These are phyloP conservation scores for Labeo calbasu DNA, from an alignment of 2,797 vertebrate genomes.

Conservation along the genomic window DNA sequence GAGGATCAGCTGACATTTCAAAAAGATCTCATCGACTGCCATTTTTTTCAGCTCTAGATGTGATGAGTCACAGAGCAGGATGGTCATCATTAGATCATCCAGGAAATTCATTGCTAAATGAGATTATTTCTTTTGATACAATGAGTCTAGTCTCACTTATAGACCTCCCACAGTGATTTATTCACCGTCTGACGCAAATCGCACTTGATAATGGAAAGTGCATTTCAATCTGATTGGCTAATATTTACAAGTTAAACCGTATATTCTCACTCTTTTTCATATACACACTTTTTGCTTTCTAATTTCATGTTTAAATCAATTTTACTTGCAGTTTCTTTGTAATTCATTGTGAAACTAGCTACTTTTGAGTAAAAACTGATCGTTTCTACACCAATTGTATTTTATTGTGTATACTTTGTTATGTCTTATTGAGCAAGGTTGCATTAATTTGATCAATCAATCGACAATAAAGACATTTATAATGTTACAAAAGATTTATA, in stretches of 20 bases:
- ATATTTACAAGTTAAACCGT: neutral
- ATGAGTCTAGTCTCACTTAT: neutral
- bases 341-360: too few relatives aligned
- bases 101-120: constrained; percentile 13
- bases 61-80: neutral
- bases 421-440: neutral
- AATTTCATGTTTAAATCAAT: too few relatives aligned
- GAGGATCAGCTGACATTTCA: constrained; percentile 25
- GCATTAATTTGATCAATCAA: neutral
- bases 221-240: neutral
- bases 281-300: too few relatives aligned
- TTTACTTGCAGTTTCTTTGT: too few relatives aligned
- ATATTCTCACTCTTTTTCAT: neutral
- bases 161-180: neutral
- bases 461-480: neutral
- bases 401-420: too few relatives aligned
- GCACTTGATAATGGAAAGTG: neutral
- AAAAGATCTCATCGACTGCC: constrained; percentile 12
- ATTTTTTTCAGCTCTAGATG: neutral
- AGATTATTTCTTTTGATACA: neutral
- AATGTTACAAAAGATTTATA: too few relatives aligned
- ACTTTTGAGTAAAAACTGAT: neutral
- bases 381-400: neutral
- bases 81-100: constrained; percentile 8
- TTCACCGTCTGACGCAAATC: neutral